Conservation (phyloP, 1,140 invertebrate genomes). For the Lordiphosa collinella region DNA sequence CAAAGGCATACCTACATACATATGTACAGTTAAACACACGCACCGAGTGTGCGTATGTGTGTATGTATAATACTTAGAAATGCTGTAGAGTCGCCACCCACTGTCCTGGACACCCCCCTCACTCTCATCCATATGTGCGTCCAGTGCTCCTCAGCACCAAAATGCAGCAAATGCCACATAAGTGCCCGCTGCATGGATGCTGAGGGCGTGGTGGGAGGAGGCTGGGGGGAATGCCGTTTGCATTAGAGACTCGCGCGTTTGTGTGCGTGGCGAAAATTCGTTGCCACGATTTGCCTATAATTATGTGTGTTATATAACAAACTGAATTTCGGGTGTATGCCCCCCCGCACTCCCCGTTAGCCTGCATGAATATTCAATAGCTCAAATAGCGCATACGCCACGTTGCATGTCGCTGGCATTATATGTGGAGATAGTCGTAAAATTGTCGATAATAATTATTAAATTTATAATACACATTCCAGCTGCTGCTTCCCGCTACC, state of each 20-base stretch:
- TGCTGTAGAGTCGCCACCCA: slow-evolving; percentile 19
- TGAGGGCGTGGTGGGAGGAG: slow-evolving; percentile 3
- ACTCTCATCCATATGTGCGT: slow-evolving; percentile 24
- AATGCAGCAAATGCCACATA: slow-evolving; percentile 74
- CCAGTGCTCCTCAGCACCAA: slow-evolving; percentile 38
- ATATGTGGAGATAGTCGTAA: slow-evolving; percentile 18
- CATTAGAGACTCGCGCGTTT: slow-evolving; percentile 34
- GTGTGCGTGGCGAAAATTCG: slow-evolving; percentile 69
- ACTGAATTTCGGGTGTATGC: slow-evolving; percentile 47
- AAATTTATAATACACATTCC: slow-evolving; percentile 51
- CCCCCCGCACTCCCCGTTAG: slow-evolving; percentile 6
- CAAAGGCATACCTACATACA: slow-evolving; percentile 33
- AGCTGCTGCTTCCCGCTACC: neutral
- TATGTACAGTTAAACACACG: slow-evolving; percentile 5
- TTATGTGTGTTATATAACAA: slow-evolving; percentile 78
- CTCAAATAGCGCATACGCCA: slow-evolving; percentile 70
- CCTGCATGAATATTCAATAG: slow-evolving; percentile 75
- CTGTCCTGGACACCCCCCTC: neutral
- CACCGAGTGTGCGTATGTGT: slow-evolving; percentile 18
- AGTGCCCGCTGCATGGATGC: slow-evolving; percentile 50
- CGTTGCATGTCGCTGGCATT: slow-evolving; percentile 36
- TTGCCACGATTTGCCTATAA: slow-evolving; percentile 77
- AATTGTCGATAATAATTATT: slow-evolving; percentile 75
- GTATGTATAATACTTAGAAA: slow-evolving; percentile 68
- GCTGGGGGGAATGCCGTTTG: slow-evolving; percentile 20